Evolutionary conservation across 2,113 vertebrate species (phyloP).

Genomic region (Daphoenositta chrysoptera): DNA sequence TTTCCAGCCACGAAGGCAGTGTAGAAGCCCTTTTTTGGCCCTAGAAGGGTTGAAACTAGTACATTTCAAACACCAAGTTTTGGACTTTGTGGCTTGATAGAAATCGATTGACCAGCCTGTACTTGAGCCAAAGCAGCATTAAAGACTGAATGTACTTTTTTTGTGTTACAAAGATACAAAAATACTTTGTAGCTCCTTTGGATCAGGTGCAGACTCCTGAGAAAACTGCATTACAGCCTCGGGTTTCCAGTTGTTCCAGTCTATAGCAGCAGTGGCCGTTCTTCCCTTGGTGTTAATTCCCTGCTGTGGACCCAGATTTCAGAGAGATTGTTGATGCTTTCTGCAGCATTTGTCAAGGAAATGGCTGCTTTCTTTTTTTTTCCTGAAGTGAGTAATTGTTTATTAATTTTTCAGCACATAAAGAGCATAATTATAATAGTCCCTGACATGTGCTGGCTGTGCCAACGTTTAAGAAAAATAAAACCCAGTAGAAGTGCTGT

Average conservation of each 20-base stretch:
- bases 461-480: constrained; percentile 45
- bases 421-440: constrained; percentile 64
- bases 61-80: neutral
- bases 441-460: constrained; percentile 55
- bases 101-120: neutral
- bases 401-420: constrained; percentile 66
- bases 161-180: neutral
- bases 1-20: neutral
- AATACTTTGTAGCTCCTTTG: neutral
- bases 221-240: neutral
- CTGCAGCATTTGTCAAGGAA: constrained; percentile 46
- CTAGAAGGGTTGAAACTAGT: neutral
- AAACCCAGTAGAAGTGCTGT: neutral
- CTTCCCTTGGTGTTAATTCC: neutral
- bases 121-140: neutral
- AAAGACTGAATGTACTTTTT: neutral
- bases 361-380: neutral
- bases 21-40: neutral
- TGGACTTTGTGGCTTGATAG: neutral
- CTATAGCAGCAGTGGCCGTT: neutral
- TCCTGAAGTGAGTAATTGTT: constrained; percentile 53
- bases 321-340: neutral
- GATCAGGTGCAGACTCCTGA: neutral
- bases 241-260: neutral
- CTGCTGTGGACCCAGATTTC: neutral